phyloP scores from a whole-genome alignment of 2,888 invertebrate species.

The Lithophane ornitopus region DNA sequence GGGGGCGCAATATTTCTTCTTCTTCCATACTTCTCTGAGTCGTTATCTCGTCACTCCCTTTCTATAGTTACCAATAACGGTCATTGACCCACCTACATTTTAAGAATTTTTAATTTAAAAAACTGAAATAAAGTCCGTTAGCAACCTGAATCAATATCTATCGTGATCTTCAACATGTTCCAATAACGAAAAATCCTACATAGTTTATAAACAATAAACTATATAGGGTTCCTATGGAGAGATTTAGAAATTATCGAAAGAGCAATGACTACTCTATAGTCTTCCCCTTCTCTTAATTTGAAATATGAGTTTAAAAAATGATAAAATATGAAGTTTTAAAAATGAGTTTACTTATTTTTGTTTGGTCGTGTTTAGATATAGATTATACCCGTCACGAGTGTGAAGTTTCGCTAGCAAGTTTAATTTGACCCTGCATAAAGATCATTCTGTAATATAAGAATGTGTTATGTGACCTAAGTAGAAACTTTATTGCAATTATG shows the following conservation, averaged over 20 bases:
- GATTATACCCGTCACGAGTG: background rate
- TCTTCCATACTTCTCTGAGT: background rate
- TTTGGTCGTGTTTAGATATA: background rate
- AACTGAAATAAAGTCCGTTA: background rate
- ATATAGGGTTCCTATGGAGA: no score
- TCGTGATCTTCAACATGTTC: background rate
- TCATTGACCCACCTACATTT: background rate
- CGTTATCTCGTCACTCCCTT: background rate
- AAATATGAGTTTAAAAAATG: background rate
- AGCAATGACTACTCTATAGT: background rate
- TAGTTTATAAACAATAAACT: no score
- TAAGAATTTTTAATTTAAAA: background rate
- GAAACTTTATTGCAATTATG: constrained; percentile 49
- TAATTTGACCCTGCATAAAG: background rate
- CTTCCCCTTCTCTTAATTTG: background rate
- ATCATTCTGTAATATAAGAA: constrained; percentile 40
- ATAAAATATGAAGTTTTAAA: no score
- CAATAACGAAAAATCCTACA: background rate
- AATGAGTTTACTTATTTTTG: no score
- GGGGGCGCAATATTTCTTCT: background rate
- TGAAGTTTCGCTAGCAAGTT: background rate
- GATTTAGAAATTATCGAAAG: no score
- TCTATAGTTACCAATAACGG: background rate
- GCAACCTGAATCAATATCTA: background rate
- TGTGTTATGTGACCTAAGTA: constrained; percentile 50